A percentile compares a stretch with the other conserved stretches of the same genome.
Evolutionary conservation across 2,797 vertebrate genomes (phyloP).

Genomic region (Hypotaenidia okinawae): DNA sequence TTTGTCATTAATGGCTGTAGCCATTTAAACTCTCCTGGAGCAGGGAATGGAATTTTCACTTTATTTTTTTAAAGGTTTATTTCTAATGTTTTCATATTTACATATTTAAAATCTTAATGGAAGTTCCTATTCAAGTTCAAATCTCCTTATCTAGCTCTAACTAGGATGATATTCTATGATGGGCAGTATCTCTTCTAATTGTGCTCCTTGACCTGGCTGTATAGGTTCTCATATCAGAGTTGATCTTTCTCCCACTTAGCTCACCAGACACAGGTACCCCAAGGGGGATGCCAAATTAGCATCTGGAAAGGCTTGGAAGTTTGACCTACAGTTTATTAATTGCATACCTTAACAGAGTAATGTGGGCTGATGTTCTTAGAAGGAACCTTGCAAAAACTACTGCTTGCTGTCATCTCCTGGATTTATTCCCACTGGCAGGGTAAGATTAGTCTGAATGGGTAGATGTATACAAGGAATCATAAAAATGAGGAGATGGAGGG

Average conservation of each 20-base stretch:
- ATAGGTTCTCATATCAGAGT: neutral
- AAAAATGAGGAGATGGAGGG: neutral
- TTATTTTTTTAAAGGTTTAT: neutral
- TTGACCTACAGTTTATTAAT: neutral
- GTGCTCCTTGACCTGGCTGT: neutral
- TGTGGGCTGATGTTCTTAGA: neutral
- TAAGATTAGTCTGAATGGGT: neutral
- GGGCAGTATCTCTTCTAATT: neutral
- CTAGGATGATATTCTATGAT: neutral
- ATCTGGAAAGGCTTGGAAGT: neutral
- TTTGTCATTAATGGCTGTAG: neutral
- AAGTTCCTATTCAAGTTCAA: neutral
- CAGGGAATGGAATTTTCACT: neutral
- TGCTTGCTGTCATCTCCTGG: neutral
- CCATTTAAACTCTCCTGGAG: neutral
- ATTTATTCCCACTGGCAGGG: neutral
- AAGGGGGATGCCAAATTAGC: neutral
- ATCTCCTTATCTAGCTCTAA: neutral
- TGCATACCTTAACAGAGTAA: neutral
- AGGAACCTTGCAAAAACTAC: neutral
- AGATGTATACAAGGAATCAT: neutral
- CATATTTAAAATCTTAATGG: neutral
- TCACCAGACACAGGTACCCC: neutral
- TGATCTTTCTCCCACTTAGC: neutral
- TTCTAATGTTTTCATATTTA: neutral